Base-by-base conservation (phyloP, 2,113 vertebrate genomes). In the Myotis brandtii region DNA sequence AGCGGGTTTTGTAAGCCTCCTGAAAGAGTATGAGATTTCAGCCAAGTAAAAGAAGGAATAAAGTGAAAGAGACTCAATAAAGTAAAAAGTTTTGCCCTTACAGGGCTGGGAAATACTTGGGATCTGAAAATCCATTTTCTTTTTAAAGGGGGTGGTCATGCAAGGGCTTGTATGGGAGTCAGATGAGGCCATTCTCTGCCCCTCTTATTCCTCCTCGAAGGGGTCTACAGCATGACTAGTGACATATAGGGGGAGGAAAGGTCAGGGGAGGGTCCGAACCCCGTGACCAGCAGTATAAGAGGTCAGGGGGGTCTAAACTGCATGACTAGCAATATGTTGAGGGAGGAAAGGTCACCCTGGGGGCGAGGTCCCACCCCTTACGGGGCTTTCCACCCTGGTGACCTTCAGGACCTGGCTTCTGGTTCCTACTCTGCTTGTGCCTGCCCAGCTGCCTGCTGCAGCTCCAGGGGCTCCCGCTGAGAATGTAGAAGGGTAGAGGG, bases 41-140 rank as follows among this genome's bases (percentile, higher is more conserved):
- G 54, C 11, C 95, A 97, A 96, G 93, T 59, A 88, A 0, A 21
- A 94, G 89, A 81, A 66, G 93, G 40, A 96, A 93, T 96, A 97
- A 96, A 81, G 76, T 95, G 23, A 94, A 85, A 95, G 64, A 48
- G n/a, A 95, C 32, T 86, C 79, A 52, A 76, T 66, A 75, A 87
- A 72, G 81, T 85, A 62, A 81, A 85, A 95, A 67, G 30, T 92
- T 89, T 95, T 9, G 1, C n/a, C 83, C 88, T 85, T 69, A 37
- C 84, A 32, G 5, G 16, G 30, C 56, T n/a, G 56, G 40, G 70
- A 48, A 8, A 87, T 67, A 69, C 48, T 70, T 93, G 34, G 37
- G 12, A 52, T 69, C n/a, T 62, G 25, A 91, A 96, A 86, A 83
- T 83, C 25, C 34, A 94, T 94, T 94, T 97, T 95, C 92, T 94